A percentile compares a stretch with the other conserved stretches of the same genome.
These are phyloP conservation scores for Phenganax subtilis DNA, from an alignment of 92 coral and sea anemone genomes.

Conservation along the genomic window DNA sequence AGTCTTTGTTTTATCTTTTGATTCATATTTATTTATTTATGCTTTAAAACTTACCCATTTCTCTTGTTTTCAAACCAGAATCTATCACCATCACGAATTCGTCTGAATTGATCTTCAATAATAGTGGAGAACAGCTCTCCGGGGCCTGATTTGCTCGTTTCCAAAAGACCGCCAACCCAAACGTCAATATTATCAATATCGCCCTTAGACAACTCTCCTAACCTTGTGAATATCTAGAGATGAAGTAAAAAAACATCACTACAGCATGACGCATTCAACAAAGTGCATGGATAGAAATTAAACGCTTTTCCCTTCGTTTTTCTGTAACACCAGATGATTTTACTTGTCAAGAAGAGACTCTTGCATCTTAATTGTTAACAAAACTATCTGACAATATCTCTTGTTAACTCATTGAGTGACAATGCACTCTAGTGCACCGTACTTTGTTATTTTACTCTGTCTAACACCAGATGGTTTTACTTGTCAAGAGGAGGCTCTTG, in stretches of 20 bases:
- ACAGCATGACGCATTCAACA: neutral
- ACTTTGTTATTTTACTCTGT: too few species aligned
- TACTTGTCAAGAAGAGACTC: too few species aligned
- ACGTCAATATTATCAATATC: slow-evolving; percentile 22
- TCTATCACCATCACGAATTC: slow-evolving; percentile 35
- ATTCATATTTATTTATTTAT: neutral
- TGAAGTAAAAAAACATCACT: neutral
- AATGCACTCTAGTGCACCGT: too few species aligned
- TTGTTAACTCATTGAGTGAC: too few species aligned
- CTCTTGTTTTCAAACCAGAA: slow-evolving; percentile 29
- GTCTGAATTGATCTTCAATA: slow-evolving; percentile 26
- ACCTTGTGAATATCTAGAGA: neutral
- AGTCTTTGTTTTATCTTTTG: neutral
- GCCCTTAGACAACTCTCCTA: slow-evolving; percentile 1
- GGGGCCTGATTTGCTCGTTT: slow-evolving; percentile 18
- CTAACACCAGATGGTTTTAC: too few species aligned
- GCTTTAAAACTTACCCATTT: slow-evolving; percentile 2
- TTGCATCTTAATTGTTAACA: too few species aligned
- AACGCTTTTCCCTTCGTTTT: too few species aligned
- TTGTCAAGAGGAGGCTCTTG: too few species aligned
- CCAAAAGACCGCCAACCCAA: slow-evolving; percentile 38
- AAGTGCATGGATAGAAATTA: too few species aligned
- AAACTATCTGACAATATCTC: too few species aligned
- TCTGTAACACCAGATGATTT: too few species aligned
- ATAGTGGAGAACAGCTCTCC: slow-evolving; percentile 18